Evolutionary conservation across 1,140 invertebrate genomes (phyloP).

Genomic region (Drosophila equinoxialis): DNA sequence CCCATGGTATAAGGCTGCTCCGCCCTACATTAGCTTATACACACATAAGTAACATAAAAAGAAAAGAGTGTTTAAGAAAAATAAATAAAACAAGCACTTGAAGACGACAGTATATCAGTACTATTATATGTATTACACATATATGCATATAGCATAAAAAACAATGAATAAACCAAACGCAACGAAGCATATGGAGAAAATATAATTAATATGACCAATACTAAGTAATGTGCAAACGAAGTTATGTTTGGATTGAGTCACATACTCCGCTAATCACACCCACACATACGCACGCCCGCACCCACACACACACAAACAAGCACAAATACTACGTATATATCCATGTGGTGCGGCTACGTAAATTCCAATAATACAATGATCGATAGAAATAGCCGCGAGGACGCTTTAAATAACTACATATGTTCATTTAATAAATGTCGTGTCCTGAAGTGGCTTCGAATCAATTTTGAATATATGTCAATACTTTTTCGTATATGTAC

Average conservation of each 20-base stretch:
- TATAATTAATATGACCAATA: conserved; percentile 3
- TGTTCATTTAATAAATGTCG: not conserved
- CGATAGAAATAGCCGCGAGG: conserved; percentile 6
- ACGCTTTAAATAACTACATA: conserved; percentile 7
- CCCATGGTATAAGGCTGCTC: not conserved
- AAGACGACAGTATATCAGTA: not conserved
- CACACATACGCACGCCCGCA: not conserved
- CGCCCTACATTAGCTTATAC: conserved; percentile 12
- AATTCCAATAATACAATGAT: conserved; percentile 12
- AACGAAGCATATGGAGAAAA: not conserved
- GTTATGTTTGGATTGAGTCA: not conserved
- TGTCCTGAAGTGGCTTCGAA: not conserved
- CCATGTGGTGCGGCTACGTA: conserved; percentile 2
- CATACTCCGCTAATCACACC: conserved; percentile 6
- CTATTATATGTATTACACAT: not conserved
- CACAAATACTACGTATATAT: conserved; percentile 1
- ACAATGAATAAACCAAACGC: not conserved
- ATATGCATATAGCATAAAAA: not conserved
- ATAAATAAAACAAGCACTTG: conserved; percentile 7
- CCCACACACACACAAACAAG: not conserved
- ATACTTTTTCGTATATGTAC: conserved; percentile 12
- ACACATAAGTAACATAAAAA: conserved; percentile 34
- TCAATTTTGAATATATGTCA: not conserved
- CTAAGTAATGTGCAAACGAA: conserved; percentile 4
- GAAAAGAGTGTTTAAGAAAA: conserved; percentile 31